Evolutionary conservation across 1,140 invertebrate genomes (phyloP).

Genomic region (Drosophila watanabei): DNA sequence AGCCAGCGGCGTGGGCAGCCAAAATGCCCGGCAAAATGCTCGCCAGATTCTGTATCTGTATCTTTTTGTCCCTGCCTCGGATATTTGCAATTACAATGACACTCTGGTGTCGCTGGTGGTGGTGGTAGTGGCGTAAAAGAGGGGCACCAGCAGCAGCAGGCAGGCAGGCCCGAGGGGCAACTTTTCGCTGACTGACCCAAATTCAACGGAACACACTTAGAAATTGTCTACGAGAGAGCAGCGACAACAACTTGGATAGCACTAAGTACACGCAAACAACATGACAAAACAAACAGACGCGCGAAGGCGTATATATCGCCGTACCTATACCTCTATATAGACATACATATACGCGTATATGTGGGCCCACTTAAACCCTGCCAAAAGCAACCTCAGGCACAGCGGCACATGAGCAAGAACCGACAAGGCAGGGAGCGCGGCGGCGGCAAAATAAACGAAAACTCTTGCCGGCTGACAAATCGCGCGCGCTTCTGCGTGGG

Average conservation of each 20-base stretch:
- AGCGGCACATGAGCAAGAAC: slow-evolving; percentile 62
- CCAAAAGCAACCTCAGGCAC: slow-evolving; percentile 79
- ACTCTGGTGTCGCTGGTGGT: slow-evolving; percentile 41
- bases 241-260: slow-evolving; percentile 70
- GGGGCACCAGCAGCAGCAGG: not conserved
- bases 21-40: slow-evolving; percentile 51
- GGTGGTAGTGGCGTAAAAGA: not conserved
- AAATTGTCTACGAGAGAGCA: slow-evolving; percentile 77
- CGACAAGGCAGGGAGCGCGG: slow-evolving; percentile 45
- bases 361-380: slow-evolving; percentile 81
- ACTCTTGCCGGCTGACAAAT: slow-evolving; percentile 59
- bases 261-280: slow-evolving; percentile 77
- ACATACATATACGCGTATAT: slow-evolving; percentile 22
- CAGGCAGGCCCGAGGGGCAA: slow-evolving; percentile 17
- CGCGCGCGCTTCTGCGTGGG: slow-evolving; percentile 56
- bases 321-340: slow-evolving; percentile 22
- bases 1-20: slow-evolving; percentile 62
- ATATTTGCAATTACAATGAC: slow-evolving; percentile 85
- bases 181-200: slow-evolving; percentile 77
- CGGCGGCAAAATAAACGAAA: slow-evolving; percentile 50
- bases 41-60: slow-evolving; percentile 30
- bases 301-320: slow-evolving; percentile 49
- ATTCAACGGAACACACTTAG: slow-evolving; percentile 78
- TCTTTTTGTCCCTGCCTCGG: slow-evolving; percentile 55
- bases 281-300: slow-evolving; percentile 60